Evolutionary conservation across 2,113 vertebrate genomes (phyloP), one percentile per base, ranked within the genome.

Genomic region (Cairina moschata): DNA sequence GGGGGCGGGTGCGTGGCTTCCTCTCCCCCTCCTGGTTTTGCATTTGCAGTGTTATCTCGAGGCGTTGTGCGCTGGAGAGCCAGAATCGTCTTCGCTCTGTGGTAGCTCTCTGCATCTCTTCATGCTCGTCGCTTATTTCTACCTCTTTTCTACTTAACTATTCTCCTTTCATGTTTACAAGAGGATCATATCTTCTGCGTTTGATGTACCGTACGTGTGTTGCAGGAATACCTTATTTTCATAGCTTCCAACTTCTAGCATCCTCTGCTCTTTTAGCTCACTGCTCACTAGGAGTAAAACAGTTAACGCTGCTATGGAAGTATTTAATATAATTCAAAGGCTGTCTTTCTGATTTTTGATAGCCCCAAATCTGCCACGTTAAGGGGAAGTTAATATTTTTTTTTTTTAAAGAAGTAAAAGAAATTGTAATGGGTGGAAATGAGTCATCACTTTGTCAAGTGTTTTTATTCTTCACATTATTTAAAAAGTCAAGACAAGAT

Each of bases 1-100:
- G 1, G 5, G 7, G 8, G 1, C 14, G 1, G 21, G 1, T 22
- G 15, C 44, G 40, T 48, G 34, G 4, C 5, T 29, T 48, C 20
- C 46, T 48, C 8, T 46, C 32, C 26, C 13, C 1, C 13, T 76
- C 6, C 3, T 29, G 31, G 40, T 6, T 81, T 72, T 1, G 21
- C 5, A 26, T 50, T 78, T 82, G 11, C 52, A 1, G 5, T n/a
- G 2, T 21, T 79, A 7, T 0, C 8, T 15, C 13, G 5, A 0
- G 1, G 55, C 13, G 14, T 14, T 58, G 9, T n/a, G 12, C 15
- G 28, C 11, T 38, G 31, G 44, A 73, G 13, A 58, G 7, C 17
- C 5, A 11, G 21, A 83, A 22, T 25, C 8, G 10, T 38, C 16
- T 83, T 75, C 83, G 21, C 13, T 46, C 50, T 11, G 0, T 36